phyloP scores from a whole-genome alignment of 2,888 invertebrate genomes.

The Entomobrya multifasciata region DNA sequence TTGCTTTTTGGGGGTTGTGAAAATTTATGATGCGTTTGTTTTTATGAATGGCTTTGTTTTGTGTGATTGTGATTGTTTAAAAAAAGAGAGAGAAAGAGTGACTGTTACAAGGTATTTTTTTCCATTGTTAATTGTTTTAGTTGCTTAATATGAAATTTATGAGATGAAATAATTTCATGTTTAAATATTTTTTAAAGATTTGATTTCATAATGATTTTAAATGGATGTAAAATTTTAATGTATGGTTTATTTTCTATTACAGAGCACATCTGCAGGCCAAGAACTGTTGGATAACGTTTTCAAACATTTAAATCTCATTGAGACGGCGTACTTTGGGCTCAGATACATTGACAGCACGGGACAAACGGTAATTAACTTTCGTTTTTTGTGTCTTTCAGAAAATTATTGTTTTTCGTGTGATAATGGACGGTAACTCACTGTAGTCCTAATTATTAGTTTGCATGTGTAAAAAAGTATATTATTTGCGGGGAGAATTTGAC shows the following conservation, averaged over 20 bases:
- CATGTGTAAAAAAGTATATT: constrained; percentile 1
- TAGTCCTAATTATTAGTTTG: constrained; percentile 8
- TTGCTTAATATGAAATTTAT: background rate
- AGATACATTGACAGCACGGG: constrained; percentile 95
- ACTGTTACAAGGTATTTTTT: too few relatives aligned
- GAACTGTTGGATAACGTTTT: constrained; percentile 95
- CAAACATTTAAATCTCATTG: constrained; percentile 94
- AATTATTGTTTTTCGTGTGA: constrained; percentile 2
- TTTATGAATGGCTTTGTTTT: too few relatives aligned
- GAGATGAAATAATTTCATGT: constrained; percentile 1
- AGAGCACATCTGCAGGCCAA: constrained; percentile 95
- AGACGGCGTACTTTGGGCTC: constrained; percentile 97
- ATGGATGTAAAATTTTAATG: constrained; percentile 15
- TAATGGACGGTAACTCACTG: background rate
- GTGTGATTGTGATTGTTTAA: too few relatives aligned
- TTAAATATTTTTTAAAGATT: too few relatives aligned
- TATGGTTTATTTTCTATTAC: constrained; percentile 82
- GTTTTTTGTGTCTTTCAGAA: background rate
- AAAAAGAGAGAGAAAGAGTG: too few relatives aligned
- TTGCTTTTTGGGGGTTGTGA: too few relatives aligned
- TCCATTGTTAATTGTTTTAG: too few relatives aligned
- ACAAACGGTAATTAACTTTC: constrained; percentile 89
- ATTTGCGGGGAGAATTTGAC: background rate
- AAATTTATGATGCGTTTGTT: too few relatives aligned
- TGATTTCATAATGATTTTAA: background rate